Conservation (phyloP, 1,140 invertebrate genomes). For the Penaeus indicus region DNA sequence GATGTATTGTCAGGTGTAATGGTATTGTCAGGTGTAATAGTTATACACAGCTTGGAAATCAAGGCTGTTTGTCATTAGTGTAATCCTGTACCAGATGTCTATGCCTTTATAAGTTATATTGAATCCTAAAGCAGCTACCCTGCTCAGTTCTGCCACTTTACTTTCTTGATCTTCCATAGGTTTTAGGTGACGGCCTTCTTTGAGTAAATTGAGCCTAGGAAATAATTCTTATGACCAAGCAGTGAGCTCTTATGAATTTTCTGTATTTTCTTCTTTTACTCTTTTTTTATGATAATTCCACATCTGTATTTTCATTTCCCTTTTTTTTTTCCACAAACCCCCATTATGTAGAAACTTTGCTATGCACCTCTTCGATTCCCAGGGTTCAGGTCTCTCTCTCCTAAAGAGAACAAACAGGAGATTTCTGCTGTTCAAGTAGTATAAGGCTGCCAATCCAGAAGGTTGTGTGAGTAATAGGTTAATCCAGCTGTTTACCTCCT, state of each 20-base stretch:
- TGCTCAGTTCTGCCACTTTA: constrained; percentile 20
- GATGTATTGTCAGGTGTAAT: neutral
- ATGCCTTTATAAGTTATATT: constrained; percentile 14
- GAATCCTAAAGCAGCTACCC: neutral
- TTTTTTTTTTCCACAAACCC: too few relatives aligned
- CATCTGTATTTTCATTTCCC: too few relatives aligned
- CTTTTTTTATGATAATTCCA: too few relatives aligned
- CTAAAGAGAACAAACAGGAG: constrained; percentile 43
- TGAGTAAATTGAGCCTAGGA: too few relatives aligned
- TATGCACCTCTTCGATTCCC: constrained; percentile 30
- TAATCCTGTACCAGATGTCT: neutral
- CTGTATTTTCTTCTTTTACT: too few relatives aligned
- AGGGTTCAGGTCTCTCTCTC: constrained; percentile 31
- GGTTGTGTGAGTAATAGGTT: constrained; percentile 40
- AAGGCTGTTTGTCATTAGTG: neutral
- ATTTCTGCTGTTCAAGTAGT: constrained; percentile 45
- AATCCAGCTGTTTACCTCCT: neutral
- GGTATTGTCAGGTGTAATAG: neutral
- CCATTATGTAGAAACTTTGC: neutral
- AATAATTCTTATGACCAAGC: too few relatives aligned
- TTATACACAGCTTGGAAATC: constrained; percentile 25
- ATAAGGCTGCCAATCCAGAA: constrained; percentile 31
- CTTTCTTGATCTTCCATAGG: constrained; percentile 7
- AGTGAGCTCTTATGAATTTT: too few relatives aligned
- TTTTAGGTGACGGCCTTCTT: too few relatives aligned